phyloP scores from a whole-genome alignment of 2,113 vertebrate genomes.

The Gymnobelideus leadbeateri region DNA sequence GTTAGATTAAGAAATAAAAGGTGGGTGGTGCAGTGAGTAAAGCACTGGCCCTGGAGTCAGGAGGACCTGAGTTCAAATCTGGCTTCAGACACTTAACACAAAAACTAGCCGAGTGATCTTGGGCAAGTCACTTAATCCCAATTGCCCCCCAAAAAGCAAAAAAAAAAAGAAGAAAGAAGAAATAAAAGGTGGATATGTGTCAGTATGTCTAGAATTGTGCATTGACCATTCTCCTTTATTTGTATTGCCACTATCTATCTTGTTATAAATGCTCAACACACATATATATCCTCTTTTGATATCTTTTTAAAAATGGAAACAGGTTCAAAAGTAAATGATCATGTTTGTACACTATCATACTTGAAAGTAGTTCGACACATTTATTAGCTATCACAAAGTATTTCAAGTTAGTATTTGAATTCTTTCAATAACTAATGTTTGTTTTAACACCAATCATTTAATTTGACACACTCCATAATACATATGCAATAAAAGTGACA shows the following conservation, averaged over 20 bases:
- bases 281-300: constrained; percentile 30
- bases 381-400: constrained; percentile 79
- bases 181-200: too few relatives aligned
- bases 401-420: constrained; percentile 81
- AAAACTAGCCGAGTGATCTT: too few relatives aligned
- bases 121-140: too few relatives aligned
- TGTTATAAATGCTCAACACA: background rate
- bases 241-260: background rate
- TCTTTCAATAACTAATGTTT: constrained; percentile 84
- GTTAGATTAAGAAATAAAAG: background rate
- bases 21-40: too few relatives aligned
- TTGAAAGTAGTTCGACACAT: constrained; percentile 68
- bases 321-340: constrained; percentile 60
- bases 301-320: constrained; percentile 41
- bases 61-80: too few relatives aligned
- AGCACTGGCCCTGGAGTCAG: too few relatives aligned
- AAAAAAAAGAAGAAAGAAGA: too few relatives aligned
- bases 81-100: too few relatives aligned
- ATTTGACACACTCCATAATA: constrained; percentile 88
- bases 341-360: constrained; percentile 12
- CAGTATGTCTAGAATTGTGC: background rate
- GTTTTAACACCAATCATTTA: constrained; percentile 88
- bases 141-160: too few relatives aligned
- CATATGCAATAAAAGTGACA: constrained; percentile 84
- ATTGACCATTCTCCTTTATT: background rate